Evolutionary conservation across 2,888 invertebrate genomes (phyloP), one percentile per base, ranked within the genome.

Genomic region (Taenaris catops): DNA sequence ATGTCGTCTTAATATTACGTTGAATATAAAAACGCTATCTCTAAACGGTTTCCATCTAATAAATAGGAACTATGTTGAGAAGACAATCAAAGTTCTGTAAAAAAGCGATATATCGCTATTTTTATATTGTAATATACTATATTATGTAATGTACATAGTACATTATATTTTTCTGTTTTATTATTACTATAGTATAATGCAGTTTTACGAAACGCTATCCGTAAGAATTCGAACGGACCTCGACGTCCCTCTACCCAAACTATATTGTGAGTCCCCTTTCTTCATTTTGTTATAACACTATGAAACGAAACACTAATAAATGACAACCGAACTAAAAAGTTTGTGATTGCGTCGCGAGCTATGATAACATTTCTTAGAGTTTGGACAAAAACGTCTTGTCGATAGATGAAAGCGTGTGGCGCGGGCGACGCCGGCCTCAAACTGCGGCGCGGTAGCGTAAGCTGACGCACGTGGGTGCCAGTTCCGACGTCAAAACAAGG

Each of bases 161-260:
- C n/a, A n/a, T n/a, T n/a, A n/a, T n/a, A n/a, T n/a, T n/a, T n/a
- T n/a, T n/a, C n/a, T n/a, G n/a, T n/a, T n/a, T n/a, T n/a, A n/a
- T n/a, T n/a, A n/a, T n/a, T 28, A 76, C 63, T 38, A 80, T 58
- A 34, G 64, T 62, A 6, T 67, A 56, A 10, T 70, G 65, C 21
- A 73, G 63, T 48, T 71, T 74, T 8, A 84, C 29, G 84, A 84
- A 48, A 80, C 61, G 58, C 83, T 84, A 51, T 83, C 81, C 46
- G 72, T 73, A 41, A 80, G 65, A 44, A 76, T 51, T 35, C 78
- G 70, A 33, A 63, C 49, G 41, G 76, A 55, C 61, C 73, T 71
- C 57, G 70, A 61, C 28, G 58, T 67, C 40, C 57, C 63, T 43
- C 56, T 56, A 26, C 58, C 57, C 48, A 74, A 57, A 50, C 63